Base-by-base conservation (phyloP, 2,888 invertebrate species). In the Platypus cylindrus region DNA sequence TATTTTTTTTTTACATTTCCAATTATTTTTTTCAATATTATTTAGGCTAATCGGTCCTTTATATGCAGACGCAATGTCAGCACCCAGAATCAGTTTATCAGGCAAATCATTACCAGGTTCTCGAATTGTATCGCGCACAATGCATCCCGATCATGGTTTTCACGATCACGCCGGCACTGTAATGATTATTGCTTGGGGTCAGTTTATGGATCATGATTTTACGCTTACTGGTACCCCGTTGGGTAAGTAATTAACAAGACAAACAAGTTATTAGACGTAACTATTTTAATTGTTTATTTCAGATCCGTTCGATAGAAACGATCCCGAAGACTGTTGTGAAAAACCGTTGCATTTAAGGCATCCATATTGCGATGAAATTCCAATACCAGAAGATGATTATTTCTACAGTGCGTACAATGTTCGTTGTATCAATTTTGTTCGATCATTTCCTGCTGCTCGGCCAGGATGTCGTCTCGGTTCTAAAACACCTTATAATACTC, bases 151-250 rank as follows among this genome's bases (percentile, higher is more conserved):
- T 53, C 86, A 89, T 47, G 89, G 89, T 24, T 89, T 77, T 68
- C 89, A 90, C 58, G 90, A 91, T 62, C 89, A 89, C 62, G 89
- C 89, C 17, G 87, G 89, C 32, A 90, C 90, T 17, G 86, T 89
- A 50, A 85, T 90, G 82, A 78, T 90, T 37, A 83, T 85, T 49
- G 87, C 89, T 36, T 91, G 90, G 90, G 90, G 90, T 49, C 90
- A 90, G 64, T 89, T 90, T 64, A 86, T 90, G 77, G 90, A 90
- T 63, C 90, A 91, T 66, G 90, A 90, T 61, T 85, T 84, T 51
- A 89, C 89, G 3, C 70, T 89, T 23, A 87, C 87, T 36, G 89
- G 74, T 46, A 89, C 87, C 16, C 86, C 89, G 26, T 67, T 89
- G 44, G 87, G 87, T 87, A 66, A 63, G 64, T 17, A 7, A 48